Conservation (phyloP, 2,113 vertebrate species). For the Neotoma lepida region DNA sequence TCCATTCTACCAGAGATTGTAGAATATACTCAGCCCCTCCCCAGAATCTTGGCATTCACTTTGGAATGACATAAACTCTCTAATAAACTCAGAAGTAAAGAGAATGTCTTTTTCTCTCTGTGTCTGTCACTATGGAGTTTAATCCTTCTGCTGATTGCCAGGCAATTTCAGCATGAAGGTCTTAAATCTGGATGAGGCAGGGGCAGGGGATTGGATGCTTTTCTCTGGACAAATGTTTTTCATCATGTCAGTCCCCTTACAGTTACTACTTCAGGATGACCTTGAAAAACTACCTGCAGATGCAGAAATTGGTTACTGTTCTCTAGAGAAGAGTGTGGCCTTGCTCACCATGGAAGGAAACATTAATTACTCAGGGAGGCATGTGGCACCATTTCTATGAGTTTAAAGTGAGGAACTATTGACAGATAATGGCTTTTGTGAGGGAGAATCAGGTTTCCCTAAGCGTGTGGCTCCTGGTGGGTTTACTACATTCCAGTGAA, state of each 20-base stretch:
- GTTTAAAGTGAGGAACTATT: background rate
- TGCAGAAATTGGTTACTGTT: background rate
- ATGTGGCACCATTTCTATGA: background rate
- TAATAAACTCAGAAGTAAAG: constrained; percentile 19
- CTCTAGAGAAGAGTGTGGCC: background rate
- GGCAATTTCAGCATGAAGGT: constrained; percentile 56
- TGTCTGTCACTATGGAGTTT: constrained; percentile 54
- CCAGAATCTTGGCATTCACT: background rate
- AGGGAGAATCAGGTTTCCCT: background rate
- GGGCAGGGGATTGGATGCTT: background rate
- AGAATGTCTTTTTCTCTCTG: constrained; percentile 2
- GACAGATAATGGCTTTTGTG: background rate
- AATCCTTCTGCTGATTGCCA: constrained; percentile 62
- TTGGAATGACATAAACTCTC: constrained; percentile 1
- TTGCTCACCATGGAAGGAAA: background rate
- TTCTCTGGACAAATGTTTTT: constrained; percentile 11
- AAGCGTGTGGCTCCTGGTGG: background rate
- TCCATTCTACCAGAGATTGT: background rate
- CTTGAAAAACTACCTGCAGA: constrained; percentile 57
- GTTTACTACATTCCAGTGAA: background rate
- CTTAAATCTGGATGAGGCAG: background rate
- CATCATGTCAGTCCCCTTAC: constrained; percentile 40
- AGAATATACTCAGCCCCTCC: background rate
- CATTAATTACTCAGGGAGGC: background rate
- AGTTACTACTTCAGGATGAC: constrained; percentile 39